Base-by-base conservation (phyloP, 2,797 vertebrate genomes). In the Pygocentrus nattereri region DNA sequence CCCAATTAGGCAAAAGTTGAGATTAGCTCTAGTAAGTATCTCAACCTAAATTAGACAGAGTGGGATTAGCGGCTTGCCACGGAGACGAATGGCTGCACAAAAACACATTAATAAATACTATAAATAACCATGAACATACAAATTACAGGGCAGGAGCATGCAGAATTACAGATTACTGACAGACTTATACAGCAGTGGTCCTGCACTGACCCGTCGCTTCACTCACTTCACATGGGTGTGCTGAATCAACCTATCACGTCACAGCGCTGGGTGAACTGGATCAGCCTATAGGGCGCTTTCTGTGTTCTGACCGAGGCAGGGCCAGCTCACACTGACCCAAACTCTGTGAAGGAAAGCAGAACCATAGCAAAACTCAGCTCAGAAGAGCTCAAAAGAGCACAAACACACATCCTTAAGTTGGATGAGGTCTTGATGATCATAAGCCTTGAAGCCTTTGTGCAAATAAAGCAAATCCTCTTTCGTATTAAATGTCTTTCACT, bases 211-310 rank as follows among this genome's bases (percentile, higher is more conserved):
- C 95, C 94, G 80, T 94, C 93, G 88, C 95, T 94, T 84, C 91
- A 93, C n/a, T 49, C 67, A 70, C 67, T 27, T 70, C 49, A 52
- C 88, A 93, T 88, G 89, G 91, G 92, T 85, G 91, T 93, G 82
- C 86, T 93, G 91, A 94, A 94, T 90, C 90, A 92, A 65, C 88
- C 92, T 92, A 96, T 95, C 87, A 95, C 19, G 25, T 69, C 47
- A 71, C 69, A 50, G 25, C 30, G 70, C 12, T 73, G 16, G 27
- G 11, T 21, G 30, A 73, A 31, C 27, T 34, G 70, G 27, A 54
- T 70, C 70, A 70, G 16, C 23, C 54, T 18, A 2, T 30, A 23
- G 15, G 12, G 25, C 12, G 13, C 56, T 15, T 11, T 4, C 11
- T 11, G 6, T 11, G 56, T 25, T 25, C 0, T 25, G 23, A 59